Conservation (phyloP, 2,113 vertebrate genomes). For the Engraulis encrasicolus region DNA sequence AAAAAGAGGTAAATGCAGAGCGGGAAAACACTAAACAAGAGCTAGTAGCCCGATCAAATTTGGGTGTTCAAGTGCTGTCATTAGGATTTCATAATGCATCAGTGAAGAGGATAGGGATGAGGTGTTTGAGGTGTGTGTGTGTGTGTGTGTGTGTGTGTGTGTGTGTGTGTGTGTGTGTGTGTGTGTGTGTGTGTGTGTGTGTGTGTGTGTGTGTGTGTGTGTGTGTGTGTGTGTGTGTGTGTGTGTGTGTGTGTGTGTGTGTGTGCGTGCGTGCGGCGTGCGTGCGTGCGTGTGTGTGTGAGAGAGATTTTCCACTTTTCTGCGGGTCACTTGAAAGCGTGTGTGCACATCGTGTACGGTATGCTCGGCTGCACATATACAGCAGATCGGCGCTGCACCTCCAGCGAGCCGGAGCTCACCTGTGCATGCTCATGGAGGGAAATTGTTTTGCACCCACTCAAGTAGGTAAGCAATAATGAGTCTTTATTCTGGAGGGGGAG, state of each 20-base stretch:
- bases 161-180: neutral
- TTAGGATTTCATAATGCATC: conserved; percentile 44
- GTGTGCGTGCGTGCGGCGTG: neutral
- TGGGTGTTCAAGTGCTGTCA: conserved; percentile 37
- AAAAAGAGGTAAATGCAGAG: neutral
- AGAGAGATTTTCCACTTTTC: conserved; percentile 39
- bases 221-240: neutral
- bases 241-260: neutral
- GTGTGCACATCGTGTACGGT: neutral
- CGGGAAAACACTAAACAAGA: conserved; percentile 12
- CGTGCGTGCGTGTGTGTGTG: neutral
- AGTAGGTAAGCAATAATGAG: conserved; percentile 47
- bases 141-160: neutral
- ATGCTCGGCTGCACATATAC: neutral
- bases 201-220: neutral
- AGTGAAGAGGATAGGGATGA: conserved; percentile 24
- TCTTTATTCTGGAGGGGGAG: neutral
- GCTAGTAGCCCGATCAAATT: conserved; percentile 30
- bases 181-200: neutral
- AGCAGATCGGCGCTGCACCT: neutral
- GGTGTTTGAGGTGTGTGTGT: neutral
- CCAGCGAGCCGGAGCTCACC: conserved; percentile 34
- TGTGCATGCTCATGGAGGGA: conserved; percentile 41
- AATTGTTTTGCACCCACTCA: conserved; percentile 45
- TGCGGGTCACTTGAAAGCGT: conserved; percentile 38